phyloP scores from a whole-genome alignment of 2,113 vertebrate genomes.

The Stictonetta naevosa region DNA sequence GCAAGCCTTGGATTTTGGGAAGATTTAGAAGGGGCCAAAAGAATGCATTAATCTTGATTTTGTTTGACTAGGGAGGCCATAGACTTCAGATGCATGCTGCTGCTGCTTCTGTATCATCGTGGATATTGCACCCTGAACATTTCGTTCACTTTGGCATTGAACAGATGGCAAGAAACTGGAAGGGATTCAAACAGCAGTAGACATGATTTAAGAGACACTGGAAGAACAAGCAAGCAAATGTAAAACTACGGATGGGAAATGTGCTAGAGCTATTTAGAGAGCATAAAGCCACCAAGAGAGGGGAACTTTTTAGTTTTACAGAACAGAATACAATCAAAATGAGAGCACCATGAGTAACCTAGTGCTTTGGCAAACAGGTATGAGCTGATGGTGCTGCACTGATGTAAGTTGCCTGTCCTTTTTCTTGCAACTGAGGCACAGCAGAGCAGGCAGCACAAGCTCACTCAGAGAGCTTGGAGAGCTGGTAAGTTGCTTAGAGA shows the following conservation, averaged over 20 bases:
- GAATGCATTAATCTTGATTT: neutral
- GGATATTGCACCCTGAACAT: neutral
- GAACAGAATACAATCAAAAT: constrained; percentile 17
- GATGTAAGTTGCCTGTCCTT: neutral
- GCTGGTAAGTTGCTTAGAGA: too few relatives aligned
- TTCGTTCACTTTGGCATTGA: neutral
- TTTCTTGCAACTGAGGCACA: neutral
- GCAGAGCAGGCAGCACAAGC: neutral
- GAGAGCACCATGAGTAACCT: neutral
- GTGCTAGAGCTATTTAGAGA: neutral
- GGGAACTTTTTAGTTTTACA: constrained; percentile 7
- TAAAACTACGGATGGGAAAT: neutral
- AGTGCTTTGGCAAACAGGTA: neutral
- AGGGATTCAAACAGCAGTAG: constrained; percentile 10
- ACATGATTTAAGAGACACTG: constrained; percentile 8
- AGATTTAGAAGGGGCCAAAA: neutral
- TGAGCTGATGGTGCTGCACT: neutral
- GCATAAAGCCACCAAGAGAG: neutral
- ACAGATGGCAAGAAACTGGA: constrained; percentile 20
- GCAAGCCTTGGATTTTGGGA: neutral
- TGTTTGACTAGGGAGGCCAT: neutral
- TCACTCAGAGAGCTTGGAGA: too few relatives aligned
- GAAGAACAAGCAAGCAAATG: neutral
- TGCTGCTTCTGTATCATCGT: neutral
- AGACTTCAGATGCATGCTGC: neutral